Evolutionary conservation across 2,113 vertebrate species (phyloP), one percentile per base, ranked within the genome.

Genomic region (Pterocles burchelli): DNA sequence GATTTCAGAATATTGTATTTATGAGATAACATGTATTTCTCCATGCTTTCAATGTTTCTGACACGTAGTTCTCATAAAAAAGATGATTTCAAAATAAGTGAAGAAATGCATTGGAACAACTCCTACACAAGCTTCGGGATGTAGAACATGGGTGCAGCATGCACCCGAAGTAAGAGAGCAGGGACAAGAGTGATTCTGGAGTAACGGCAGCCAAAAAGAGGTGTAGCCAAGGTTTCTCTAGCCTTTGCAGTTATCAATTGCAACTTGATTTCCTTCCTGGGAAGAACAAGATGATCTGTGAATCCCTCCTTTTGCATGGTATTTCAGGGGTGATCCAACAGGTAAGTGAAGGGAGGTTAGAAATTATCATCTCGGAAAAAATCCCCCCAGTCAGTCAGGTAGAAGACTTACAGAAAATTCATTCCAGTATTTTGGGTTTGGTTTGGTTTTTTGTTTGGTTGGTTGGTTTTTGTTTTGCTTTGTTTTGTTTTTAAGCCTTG

Each of bases 1-100:
- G 66, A 96, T 58, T 93, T 80, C 72, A 93, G 45, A 83, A 94
- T 49, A n/a, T 28, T 67, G 45, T 57, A 33, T 96, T 93, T 88
- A 95, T 93, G 85, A 89, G 41, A 74, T 36, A 81, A 78, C 31
- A 58, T 48, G 70, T 51, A 18, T 66, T 77, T 49, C 28, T 72
- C 96, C 75, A 78, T 66, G 84, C 71, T 93, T 88, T 73, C 74
- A 61, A 18, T 76, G 41, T 68, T 79, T 88, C 51, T 93, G 71
- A 45, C 38, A 52, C 51, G 91, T 38, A 36, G 17, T 70, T 87
- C 91, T 87, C 63, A 85, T 86, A 88, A 78, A 81, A 91, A 63
- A 4, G 24, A n/a, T 81, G 22, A 92, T 65, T 82, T 26, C 61
- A 81, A 93, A 89, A 59, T 48, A 94, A 88, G 66, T 33, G 67